A percentile compares a stretch with the other conserved stretches of the same genome.
Evolutionary conservation across 2,113 vertebrate species (phyloP).

Genomic region (Pelobates fuscus): DNA sequence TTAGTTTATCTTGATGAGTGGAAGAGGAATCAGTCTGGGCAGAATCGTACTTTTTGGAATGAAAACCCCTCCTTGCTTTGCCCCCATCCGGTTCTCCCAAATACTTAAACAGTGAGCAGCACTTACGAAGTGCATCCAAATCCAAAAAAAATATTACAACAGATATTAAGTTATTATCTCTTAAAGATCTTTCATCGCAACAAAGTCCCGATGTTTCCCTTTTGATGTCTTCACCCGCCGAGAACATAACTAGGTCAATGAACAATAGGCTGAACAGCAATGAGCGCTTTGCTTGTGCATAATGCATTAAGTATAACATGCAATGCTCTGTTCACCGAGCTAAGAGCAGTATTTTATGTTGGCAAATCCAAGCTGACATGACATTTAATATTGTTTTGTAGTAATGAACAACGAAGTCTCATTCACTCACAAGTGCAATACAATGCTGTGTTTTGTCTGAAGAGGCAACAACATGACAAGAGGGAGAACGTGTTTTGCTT

Average conservation of each 20-base stretch:
- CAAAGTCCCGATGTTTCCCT: slow-evolving; percentile 54
- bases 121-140: too few relatives aligned
- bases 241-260: slow-evolving; percentile 92
- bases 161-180: background rate
- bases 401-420: slow-evolving; percentile 90
- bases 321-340: slow-evolving; percentile 81
- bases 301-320: slow-evolving; percentile 97
- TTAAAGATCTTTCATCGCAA: background rate
- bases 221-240: slow-evolving; percentile 69
- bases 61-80: too few relatives aligned
- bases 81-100: too few relatives aligned
- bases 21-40: too few relatives aligned
- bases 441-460: slow-evolving; percentile 87
- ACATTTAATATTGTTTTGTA: slow-evolving; percentile 95
- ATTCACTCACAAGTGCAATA: slow-evolving; percentile 89
- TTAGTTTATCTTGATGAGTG: too few relatives aligned
- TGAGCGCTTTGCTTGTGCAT: slow-evolving; percentile 90
- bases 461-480: slow-evolving; percentile 81
- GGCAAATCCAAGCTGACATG: slow-evolving; percentile 94
- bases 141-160: background rate
- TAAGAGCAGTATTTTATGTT: slow-evolving; percentile 91
- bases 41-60: too few relatives aligned
- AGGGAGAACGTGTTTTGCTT: slow-evolving; percentile 69
- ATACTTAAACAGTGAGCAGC: too few relatives aligned
- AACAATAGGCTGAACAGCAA: slow-evolving; percentile 89